These are phyloP conservation scores for Onthophagus sagittarius DNA, from an alignment of 2,888 invertebrate genomes.

Conservation along the genomic window DNA sequence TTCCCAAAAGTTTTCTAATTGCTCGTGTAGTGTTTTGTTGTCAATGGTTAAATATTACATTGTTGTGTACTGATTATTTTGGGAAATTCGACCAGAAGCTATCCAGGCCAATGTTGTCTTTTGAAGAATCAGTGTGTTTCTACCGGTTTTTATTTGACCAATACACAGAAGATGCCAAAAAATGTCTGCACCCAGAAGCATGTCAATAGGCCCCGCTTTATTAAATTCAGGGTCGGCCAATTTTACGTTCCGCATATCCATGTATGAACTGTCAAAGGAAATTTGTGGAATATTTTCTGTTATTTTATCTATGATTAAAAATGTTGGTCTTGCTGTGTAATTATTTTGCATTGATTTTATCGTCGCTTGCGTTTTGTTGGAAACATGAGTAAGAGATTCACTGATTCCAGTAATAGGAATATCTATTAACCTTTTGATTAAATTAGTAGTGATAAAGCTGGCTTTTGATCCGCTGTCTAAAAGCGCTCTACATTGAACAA, in stretches of 20 bases:
- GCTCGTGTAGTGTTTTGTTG: too few relatives aligned
- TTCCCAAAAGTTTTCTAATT: too few relatives aligned
- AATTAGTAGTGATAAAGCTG: too few relatives aligned
- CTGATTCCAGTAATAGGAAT: too few relatives aligned
- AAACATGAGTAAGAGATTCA: not conserved
- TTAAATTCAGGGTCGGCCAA: not conserved
- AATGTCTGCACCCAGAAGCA: constrained; percentile 17
- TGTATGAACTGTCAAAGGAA: too few relatives aligned
- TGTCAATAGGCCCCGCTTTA: constrained; percentile 15
- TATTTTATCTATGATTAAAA: constrained; percentile 13
- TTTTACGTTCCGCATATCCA: not conserved
- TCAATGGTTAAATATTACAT: too few relatives aligned
- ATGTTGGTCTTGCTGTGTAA: not conserved
- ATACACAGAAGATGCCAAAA: constrained; percentile 10
- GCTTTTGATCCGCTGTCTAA: too few relatives aligned
- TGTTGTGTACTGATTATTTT: too few relatives aligned
- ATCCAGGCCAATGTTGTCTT: constrained; percentile 28
- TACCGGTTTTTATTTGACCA: constrained; percentile 7
- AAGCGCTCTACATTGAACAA: too few relatives aligned
- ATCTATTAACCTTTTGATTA: constrained; percentile 27
- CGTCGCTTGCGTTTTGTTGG: not conserved
- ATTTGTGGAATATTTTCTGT: constrained; percentile 1
- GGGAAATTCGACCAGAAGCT: too few relatives aligned
- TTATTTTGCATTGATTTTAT: not conserved
- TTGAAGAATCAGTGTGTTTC: constrained; percentile 16